Evolutionary conservation across 2,113 vertebrate genomes (phyloP).

Genomic region (Ictalurus punctatus): DNA sequence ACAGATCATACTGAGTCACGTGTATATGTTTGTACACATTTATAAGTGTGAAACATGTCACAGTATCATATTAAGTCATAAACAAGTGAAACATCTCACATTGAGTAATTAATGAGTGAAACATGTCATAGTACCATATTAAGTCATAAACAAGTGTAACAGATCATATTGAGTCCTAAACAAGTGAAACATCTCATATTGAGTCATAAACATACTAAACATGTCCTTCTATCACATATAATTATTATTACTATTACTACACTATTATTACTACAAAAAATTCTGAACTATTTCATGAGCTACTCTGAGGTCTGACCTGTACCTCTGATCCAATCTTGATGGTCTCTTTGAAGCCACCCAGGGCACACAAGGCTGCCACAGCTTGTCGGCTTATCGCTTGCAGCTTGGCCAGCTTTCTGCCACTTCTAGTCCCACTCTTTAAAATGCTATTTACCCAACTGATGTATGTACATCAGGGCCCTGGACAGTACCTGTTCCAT

Average conservation of each 20-base stretch:
- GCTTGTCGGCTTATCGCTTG: conserved; percentile 94
- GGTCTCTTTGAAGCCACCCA: conserved; percentile 97
- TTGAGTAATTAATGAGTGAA: too few species aligned
- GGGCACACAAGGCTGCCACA: conserved; percentile 92
- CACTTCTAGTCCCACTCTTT: conserved; percentile 92
- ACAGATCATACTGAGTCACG: too few species aligned
- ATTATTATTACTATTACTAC: background rate
- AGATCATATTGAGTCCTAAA: too few species aligned
- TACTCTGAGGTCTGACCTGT: conserved; percentile 76
- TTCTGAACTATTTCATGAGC: background rate
- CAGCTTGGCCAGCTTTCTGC: conserved; percentile 90
- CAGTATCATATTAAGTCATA: too few species aligned
- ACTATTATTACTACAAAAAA: background rate
- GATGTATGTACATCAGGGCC: conserved; percentile 96
- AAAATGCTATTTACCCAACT: conserved; percentile 93
- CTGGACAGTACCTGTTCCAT: conserved; percentile 86
- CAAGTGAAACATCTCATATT: too few species aligned
- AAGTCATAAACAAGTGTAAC: too few species aligned
- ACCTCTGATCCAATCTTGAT: conserved; percentile 99
- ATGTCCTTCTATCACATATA: too few species aligned
- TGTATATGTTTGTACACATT: too few species aligned
- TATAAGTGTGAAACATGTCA: too few species aligned
- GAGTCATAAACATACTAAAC: too few species aligned
- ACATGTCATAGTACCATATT: too few species aligned
- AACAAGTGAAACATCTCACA: too few species aligned